These are phyloP conservation scores for Numida meleagris DNA, from an alignment of 2,113 vertebrate species.

Conservation along the genomic window DNA sequence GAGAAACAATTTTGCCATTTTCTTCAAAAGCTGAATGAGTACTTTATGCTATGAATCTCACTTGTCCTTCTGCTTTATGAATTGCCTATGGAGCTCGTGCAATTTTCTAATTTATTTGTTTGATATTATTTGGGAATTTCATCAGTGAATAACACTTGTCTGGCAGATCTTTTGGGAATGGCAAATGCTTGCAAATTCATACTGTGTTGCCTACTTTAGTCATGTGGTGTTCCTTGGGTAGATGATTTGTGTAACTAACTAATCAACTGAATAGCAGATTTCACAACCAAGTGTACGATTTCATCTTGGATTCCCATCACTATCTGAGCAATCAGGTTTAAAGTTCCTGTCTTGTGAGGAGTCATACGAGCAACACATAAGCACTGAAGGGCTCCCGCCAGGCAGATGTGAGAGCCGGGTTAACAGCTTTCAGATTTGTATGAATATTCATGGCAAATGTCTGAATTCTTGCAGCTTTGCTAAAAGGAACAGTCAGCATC, in stretches of 20 bases:
- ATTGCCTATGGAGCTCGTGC: not conserved
- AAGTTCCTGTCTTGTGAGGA: constrained; percentile 29
- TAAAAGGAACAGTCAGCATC: not conserved
- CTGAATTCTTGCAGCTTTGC: not conserved
- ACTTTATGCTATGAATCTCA: not conserved
- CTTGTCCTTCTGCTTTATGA: not conserved
- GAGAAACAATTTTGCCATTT: not conserved
- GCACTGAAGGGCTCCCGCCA: constrained; percentile 40
- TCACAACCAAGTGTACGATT: not conserved
- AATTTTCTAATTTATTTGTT: constrained; percentile 9
- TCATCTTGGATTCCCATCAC: constrained; percentile 15
- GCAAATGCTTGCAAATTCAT: not conserved
- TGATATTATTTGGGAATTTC: not conserved
- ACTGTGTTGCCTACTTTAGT: not conserved
- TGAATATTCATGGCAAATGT: constrained; percentile 53
- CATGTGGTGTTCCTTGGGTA: constrained; percentile 16
- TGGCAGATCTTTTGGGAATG: constrained; percentile 4
- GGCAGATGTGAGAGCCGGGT: constrained; percentile 48
- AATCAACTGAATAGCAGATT: not conserved
- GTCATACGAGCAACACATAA: not conserved
- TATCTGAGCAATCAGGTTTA: constrained; percentile 24
- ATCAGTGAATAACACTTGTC: not conserved
- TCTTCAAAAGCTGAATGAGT: not conserved
- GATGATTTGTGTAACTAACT: constrained; percentile 16
- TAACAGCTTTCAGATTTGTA: constrained; percentile 33